A percentile compares a stretch with the other conserved stretches of the same genome.
phyloP scores from a whole-genome alignment of 2,888 invertebrate species.

The Balanococcus diminutus region DNA sequence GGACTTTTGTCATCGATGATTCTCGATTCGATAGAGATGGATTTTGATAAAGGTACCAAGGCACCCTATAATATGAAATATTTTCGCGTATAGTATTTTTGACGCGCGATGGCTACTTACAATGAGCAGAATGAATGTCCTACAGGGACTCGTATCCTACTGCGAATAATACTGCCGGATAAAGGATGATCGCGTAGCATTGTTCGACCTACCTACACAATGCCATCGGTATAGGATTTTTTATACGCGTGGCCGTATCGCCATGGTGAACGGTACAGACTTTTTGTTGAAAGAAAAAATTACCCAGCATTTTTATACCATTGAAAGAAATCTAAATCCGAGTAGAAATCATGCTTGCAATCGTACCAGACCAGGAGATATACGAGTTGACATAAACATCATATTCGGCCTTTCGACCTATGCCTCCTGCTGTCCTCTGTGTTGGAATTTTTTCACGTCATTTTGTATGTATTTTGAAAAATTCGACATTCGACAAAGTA shows the following conservation, averaged over 20 bases:
- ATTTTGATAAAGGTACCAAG: not conserved
- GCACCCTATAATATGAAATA: not conserved
- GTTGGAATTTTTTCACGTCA: not conserved
- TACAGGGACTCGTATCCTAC: not conserved
- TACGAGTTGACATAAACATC: conserved; percentile 10
- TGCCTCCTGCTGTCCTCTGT: not conserved
- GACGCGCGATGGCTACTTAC: not conserved
- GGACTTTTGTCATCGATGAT: not conserved
- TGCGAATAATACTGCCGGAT: conserved; percentile 4
- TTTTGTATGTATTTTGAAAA: too few relatives aligned
- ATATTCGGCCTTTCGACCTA: not conserved
- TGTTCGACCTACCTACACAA: not conserved
- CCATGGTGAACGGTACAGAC: not conserved
- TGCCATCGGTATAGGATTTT: not conserved
- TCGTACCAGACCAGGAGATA: not conserved
- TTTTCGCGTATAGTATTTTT: not conserved
- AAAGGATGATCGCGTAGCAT: not conserved
- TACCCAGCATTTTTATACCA: not conserved
- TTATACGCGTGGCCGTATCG: conserved; percentile 8
- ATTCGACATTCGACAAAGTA: not conserved
- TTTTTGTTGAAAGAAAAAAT: not conserved
- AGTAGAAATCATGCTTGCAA: not conserved
- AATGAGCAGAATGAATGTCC: not conserved
- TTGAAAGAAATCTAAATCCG: not conserved
- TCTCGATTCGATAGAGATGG: not conserved